These are phyloP conservation scores for Pseudopipra pipra DNA, from an alignment of 2,113 vertebrate species.

Conservation along the genomic window DNA sequence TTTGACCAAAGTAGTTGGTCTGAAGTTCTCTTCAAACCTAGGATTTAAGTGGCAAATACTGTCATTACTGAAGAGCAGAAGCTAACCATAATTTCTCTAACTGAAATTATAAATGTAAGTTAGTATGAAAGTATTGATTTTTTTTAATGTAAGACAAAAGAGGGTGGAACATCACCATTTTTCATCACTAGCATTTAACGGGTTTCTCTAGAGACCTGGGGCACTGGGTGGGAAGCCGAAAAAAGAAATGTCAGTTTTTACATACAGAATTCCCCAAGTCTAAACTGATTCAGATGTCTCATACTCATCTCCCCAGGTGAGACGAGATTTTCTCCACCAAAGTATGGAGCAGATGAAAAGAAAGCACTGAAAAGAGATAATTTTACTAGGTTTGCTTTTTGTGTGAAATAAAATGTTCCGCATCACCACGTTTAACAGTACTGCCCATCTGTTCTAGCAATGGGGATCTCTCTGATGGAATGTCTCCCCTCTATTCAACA, in stretches of 20 bases:
- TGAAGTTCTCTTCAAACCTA: background rate
- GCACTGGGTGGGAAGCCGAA: background rate
- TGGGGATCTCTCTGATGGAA: background rate
- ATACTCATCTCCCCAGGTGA: background rate
- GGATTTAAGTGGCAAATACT: background rate
- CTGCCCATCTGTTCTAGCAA: conserved; percentile 42
- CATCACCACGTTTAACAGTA: background rate
- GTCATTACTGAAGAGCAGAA: background rate
- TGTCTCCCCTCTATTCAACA: background rate
- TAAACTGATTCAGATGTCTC: conserved; percentile 38
- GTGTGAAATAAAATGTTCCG: conserved; percentile 25
- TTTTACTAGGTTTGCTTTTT: conserved; percentile 38
- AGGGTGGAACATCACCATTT: background rate
- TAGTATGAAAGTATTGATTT: background rate
- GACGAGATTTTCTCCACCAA: background rate
- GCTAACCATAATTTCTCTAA: background rate
- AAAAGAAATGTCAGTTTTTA: conserved; percentile 64
- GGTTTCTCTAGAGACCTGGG: conserved; percentile 4
- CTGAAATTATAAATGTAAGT: background rate
- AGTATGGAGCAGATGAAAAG: background rate
- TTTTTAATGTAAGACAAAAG: background rate
- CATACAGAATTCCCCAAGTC: conserved; percentile 47
- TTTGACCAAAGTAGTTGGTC: background rate
- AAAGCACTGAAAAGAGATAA: conserved; percentile 39
- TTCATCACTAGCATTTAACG: conserved; percentile 9